phyloP scores from a whole-genome alignment of 2,113 vertebrate genomes.

The Lepus timidus region DNA sequence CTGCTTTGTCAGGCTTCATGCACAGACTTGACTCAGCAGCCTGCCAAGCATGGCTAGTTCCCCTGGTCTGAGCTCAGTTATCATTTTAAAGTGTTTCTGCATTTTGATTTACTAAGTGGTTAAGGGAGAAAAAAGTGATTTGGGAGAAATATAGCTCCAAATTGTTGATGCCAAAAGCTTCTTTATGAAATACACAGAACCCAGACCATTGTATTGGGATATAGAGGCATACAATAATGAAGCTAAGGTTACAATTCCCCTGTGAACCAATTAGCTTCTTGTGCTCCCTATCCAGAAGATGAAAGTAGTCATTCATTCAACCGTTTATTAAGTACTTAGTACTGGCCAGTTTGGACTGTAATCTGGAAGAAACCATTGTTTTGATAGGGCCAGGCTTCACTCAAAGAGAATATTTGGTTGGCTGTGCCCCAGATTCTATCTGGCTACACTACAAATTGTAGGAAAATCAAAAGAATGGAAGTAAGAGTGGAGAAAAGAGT shows the following conservation, averaged over 20 bases:
- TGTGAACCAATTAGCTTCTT: constrained; percentile 56
- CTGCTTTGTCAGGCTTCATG: not conserved
- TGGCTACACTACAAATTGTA: not conserved
- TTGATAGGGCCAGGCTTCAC: not conserved
- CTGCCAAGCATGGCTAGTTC: not conserved
- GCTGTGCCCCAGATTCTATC: not conserved
- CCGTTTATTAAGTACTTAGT: constrained; percentile 43
- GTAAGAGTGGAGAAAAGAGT: not conserved
- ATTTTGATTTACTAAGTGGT: constrained; percentile 7
- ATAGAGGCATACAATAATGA: constrained; percentile 23
- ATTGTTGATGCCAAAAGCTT: not conserved
- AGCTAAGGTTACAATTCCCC: constrained; percentile 54
- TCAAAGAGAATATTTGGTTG: not conserved
- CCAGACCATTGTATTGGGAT: not conserved
- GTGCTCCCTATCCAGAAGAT: not conserved
- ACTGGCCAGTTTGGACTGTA: not conserved
- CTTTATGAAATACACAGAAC: not conserved
- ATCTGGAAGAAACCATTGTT: too few species aligned
- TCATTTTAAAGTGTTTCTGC: constrained; percentile 47
- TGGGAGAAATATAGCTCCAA: not conserved
- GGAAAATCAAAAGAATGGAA: not conserved
- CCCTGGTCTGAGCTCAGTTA: not conserved
- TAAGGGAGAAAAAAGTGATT: not conserved
- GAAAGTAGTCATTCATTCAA: constrained; percentile 13
- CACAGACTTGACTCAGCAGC: constrained; percentile 24